Evolutionary conservation across 2,113 vertebrate genomes (phyloP), one percentile per base, ranked within the genome.

Genomic region (Oreotrochilus melanogaster): DNA sequence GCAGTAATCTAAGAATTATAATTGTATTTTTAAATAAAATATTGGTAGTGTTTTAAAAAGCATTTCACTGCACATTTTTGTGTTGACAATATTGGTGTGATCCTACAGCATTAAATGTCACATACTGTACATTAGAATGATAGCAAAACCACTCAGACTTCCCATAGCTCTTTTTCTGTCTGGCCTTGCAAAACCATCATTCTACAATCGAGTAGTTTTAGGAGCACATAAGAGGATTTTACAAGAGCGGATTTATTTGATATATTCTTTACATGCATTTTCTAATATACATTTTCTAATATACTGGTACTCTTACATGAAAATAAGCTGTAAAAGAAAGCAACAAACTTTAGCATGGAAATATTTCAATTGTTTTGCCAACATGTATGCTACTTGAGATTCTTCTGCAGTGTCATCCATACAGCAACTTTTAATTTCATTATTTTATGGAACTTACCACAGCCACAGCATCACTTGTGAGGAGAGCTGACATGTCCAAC

Each of bases 401-500:
- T 72, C 54, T 78, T 50, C 53, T 14, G 3, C 21, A 51, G 9
- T 28, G 43, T 48, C 27, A 81, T 31, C 23, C 18, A 54, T 33
- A 50, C 27, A 67, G 19, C 48, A 69, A 61, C 22, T 70, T 85
- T 22, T 50, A 35, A 15, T 47, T 78, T 39, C 37, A 31, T 62
- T 50, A 24, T 73, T 71, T 51, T 64, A 53, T n/a, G 67, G 33
- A 56, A 96, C 97, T 98, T 97, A 99, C 98, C 97, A 99, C 98
- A 81, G 98, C 98, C 30, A 98, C 98, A 2, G 98, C 98, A 43
- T 99, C 98, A 88, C 98, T 99, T 81, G 97, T 97, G 95, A 99
- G 97, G 89, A 99, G 95, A 64, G 97, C 98, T 8, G 98, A 80
- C 94, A 98, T 98, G 95, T 99, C 98, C 95, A 99, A 71, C 43